Percentiles rank a stretch among this genome's conserved stretches.
Evolutionary conservation across 1,140 invertebrate species (phyloP).

Genomic region (Listronotus oregonensis): DNA sequence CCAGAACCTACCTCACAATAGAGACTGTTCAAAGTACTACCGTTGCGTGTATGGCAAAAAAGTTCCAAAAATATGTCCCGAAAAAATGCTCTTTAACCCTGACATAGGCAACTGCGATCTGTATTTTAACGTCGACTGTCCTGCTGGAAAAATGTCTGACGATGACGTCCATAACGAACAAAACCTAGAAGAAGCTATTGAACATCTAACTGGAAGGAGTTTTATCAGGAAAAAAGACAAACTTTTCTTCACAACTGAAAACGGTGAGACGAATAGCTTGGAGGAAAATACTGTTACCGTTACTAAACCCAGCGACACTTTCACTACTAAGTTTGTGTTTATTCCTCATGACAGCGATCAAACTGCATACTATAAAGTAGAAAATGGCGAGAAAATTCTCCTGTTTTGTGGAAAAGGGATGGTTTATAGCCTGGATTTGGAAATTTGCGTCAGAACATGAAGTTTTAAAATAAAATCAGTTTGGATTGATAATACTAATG

Average conservation of each 20-base stretch:
- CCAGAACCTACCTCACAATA: conserved; percentile 32
- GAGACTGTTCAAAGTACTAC: conserved; percentile 42
- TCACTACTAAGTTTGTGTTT: conserved; percentile 20
- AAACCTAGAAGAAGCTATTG: conserved; percentile 11
- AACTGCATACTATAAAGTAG: conserved; percentile 62
- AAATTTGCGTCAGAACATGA: conserved; percentile 31
- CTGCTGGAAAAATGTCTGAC: neutral
- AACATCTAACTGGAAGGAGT: conserved; percentile 5
- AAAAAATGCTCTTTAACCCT: conserved; percentile 54
- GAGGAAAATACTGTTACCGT: neutral
- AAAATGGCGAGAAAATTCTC: conserved; percentile 56
- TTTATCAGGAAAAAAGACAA: conserved; percentile 4
- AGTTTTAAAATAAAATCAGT: neutral
- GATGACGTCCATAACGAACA: neutral
- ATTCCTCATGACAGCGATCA: conserved; percentile 60
- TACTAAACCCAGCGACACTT: conserved; percentile 8
- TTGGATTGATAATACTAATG: neutral
- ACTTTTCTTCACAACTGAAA: neutral
- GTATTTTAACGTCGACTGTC: conserved; percentile 40
- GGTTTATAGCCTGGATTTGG: conserved; percentile 58
- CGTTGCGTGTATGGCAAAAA: conserved; percentile 49
- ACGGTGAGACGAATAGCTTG: neutral
- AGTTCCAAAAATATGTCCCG: conserved; percentile 47
- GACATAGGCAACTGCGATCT: conserved; percentile 48
- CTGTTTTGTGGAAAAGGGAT: conserved; percentile 57